Evolutionary conservation across 2,113 vertebrate species (phyloP).

Genomic region (Malurus melanocephalus): DNA sequence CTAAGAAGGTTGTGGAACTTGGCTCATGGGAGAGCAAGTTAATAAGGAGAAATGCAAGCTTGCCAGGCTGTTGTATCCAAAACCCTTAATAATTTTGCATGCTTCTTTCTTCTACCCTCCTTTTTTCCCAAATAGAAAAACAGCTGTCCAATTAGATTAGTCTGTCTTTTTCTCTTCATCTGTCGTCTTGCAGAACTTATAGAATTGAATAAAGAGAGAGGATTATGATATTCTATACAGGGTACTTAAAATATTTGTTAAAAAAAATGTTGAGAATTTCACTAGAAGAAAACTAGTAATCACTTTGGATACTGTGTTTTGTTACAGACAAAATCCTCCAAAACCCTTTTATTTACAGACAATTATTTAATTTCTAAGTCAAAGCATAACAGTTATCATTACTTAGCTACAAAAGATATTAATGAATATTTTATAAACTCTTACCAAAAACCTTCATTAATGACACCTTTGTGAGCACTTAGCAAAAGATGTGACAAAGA

Average conservation of each 20-base stretch:
- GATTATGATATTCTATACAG: neutral
- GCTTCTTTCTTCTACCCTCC: neutral
- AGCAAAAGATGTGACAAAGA: neutral
- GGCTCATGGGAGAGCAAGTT: neutral
- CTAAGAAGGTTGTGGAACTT: neutral
- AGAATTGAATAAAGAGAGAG: neutral
- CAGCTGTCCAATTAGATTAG: neutral
- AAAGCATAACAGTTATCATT: neutral
- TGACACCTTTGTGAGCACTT: neutral
- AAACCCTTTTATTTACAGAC: fast-evolving
- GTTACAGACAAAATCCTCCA: neutral
- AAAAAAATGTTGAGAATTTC: neutral
- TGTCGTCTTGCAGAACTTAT: neutral
- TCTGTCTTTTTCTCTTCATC: neutral
- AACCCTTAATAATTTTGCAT: conserved; percentile 18
- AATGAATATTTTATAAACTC: neutral
- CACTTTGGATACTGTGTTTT: neutral
- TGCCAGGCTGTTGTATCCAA: neutral
- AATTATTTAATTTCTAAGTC: neutral
- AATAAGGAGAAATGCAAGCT: conserved; percentile 27
- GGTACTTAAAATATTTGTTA: neutral
- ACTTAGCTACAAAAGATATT: neutral
- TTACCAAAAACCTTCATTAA: neutral
- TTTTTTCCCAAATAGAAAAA: neutral
- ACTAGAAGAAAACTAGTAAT: neutral